Evolutionary conservation across 2,113 vertebrate species (phyloP).

Genomic region (Vanacampus margaritifer): DNA sequence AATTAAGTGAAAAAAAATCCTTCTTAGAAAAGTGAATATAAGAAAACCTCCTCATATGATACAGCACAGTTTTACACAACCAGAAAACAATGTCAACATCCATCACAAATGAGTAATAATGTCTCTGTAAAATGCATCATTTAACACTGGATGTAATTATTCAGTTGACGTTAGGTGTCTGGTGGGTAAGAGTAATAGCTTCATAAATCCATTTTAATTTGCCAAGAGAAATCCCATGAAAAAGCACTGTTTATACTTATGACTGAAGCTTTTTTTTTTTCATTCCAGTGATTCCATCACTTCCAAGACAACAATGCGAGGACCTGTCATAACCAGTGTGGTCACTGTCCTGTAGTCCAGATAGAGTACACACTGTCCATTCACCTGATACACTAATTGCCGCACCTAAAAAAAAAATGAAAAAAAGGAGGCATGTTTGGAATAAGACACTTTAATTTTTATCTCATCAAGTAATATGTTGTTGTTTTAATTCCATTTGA

Average conservation of each 20-base stretch:
- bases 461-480: background rate
- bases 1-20: too few relatives aligned
- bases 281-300: slow-evolving; percentile 80
- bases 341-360: slow-evolving; percentile 79
- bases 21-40: background rate
- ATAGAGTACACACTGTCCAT: slow-evolving; percentile 75
- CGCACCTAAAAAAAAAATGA: slow-evolving; percentile 65
- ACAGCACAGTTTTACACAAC: background rate
- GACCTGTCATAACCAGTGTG: slow-evolving; percentile 83
- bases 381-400: slow-evolving; percentile 83
- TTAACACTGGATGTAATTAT: background rate
- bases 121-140: background rate
- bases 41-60: background rate
- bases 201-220: too few relatives aligned
- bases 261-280: slow-evolving; percentile 12
- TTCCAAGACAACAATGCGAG: slow-evolving; percentile 79
- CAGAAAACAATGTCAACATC: background rate
- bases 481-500: background rate
- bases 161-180: too few relatives aligned
- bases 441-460: background rate
- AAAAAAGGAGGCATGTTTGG: background rate
- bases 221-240: too few relatives aligned
- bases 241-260: background rate
- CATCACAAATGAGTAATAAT: background rate
- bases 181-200: too few relatives aligned